Evolutionary conservation across 2,113 vertebrate species (phyloP), one percentile per base, ranked within the genome.

Genomic region (Eulacestoma nigropectus): DNA sequence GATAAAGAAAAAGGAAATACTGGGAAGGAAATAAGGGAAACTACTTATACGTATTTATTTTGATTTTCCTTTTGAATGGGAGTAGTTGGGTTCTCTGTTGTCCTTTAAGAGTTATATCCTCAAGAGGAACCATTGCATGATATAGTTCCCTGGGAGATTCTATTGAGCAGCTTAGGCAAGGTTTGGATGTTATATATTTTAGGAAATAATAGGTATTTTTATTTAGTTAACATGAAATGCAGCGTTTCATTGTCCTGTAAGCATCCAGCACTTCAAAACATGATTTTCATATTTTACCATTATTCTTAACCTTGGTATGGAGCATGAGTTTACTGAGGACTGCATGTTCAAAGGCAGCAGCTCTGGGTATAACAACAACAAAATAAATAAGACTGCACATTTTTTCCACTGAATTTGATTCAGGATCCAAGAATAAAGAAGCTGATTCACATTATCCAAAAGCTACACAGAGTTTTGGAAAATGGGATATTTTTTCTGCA

Each of bases 331-430:
- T 94, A 91, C 75, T 47, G 70, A 84, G 89, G 67, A 95, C 95
- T 93, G 11, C 62, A 33, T 94, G 84, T 93, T 95, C 91, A 96
- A 96, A 93, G 62, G 60, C 78, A 95, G 81, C 26, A 92, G 56
- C 73, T 77, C 4, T 2, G 86, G 69, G 59, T 76, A 60, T 76
- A 94, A 90, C 64, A 89, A 77, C 89, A 95, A 78, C 79, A 87
- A 87, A 97, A 91, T 67, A 90, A 95, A 84, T 79, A 92, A 80
- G 60, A 65, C 79, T 73, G 50, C 81, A 88, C 79, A 91, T 95
- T 95, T 96, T 96, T 97, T 97, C 96, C 87, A 89, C 78, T 94
- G 90, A 93, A 91, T 93, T 84, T 95, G 47, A 52, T 81, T 87
- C 82, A 88, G 75, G 49, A 73, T 88, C 90, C 91, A 94, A 85